Evolutionary conservation across 2,113 vertebrate genomes (phyloP).

Genomic region (Opisthocomus hoazin): DNA sequence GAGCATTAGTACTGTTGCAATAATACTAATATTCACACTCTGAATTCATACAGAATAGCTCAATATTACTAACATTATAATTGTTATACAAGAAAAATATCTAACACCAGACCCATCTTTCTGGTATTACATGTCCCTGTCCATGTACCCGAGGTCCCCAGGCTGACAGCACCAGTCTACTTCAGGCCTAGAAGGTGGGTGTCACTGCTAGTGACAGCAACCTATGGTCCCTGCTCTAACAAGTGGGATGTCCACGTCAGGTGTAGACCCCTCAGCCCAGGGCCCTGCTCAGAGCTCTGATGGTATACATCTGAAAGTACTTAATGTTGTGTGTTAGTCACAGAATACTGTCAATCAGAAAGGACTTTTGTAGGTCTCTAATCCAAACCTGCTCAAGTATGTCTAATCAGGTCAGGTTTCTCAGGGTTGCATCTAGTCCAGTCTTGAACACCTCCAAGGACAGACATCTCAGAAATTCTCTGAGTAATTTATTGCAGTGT

Average conservation of each 20-base stretch:
- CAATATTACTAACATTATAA: background rate
- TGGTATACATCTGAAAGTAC: no score
- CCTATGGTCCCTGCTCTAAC: background rate
- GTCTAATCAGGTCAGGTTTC: background rate
- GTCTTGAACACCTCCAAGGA: background rate
- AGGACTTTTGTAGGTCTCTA: background rate
- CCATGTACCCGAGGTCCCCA: background rate
- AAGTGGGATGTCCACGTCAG: background rate
- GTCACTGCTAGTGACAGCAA: rapidly evolving
- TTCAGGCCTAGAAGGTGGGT: background rate
- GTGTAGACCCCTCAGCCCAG: background rate
- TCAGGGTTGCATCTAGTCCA: background rate
- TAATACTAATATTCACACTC: background rate
- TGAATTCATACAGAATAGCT: background rate
- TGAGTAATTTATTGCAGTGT: background rate
- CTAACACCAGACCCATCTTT: no score
- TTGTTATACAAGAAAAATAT: background rate
- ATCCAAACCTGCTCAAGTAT: background rate
- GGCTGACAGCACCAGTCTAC: background rate
- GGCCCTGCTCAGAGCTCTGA: no score
- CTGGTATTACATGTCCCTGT: background rate
- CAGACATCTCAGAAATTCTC: background rate
- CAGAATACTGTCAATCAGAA: background rate
- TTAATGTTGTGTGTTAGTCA: background rate
- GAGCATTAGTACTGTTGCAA: background rate